Base-by-base conservation (phyloP, 2,797 vertebrate species). In the Glossophaga mutica region DNA sequence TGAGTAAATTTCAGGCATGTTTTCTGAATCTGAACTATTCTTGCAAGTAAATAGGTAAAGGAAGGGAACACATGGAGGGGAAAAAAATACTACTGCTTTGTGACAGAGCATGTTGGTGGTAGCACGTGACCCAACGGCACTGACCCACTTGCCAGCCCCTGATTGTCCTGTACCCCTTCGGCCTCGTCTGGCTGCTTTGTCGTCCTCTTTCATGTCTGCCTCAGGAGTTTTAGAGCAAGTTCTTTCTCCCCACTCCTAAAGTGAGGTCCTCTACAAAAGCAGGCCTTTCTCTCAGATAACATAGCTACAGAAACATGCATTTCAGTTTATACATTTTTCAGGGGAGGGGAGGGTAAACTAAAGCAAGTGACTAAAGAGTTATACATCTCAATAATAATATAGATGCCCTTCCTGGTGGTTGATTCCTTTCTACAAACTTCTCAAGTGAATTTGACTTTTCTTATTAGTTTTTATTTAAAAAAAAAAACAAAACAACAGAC, bases 231-330 rank as follows among this genome's bases (percentile, higher is more conserved):
- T n/a, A 82, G 15, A 87, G 10, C 48, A 78, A 77, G 67, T 68
- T 62, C 37, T 83, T 87, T 70, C 34, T 18, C 52, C 52, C 42
- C 50, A 73, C 87, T 97, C 96, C 97, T 97, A 95, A 98, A 97
- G 96, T 93, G 94, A 96, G 96, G 78, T 90, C 94, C 96, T 95
- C 70, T 93, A 9, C 50, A 50, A 93, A 84, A 95, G 21, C 77
- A 95, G 12, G 42, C 67, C 48, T 95, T 82, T 91, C 71, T 85
- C 19, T 84, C 19, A 42, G 50, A 57, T 37, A 65, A 87, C 85
- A 37, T 68, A 92, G 90, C 71, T 74, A 19, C 44, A 71, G 74
- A 76, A 94, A 93, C 87, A n/a, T 71, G 6, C 59, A 39, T 87
- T 77, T 95, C 78, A 37, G 62, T 87, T 19, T 90, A 50, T 65